Base-by-base conservation (phyloP, 1,140 invertebrate species). In the Homalodisca vitripennis region DNA sequence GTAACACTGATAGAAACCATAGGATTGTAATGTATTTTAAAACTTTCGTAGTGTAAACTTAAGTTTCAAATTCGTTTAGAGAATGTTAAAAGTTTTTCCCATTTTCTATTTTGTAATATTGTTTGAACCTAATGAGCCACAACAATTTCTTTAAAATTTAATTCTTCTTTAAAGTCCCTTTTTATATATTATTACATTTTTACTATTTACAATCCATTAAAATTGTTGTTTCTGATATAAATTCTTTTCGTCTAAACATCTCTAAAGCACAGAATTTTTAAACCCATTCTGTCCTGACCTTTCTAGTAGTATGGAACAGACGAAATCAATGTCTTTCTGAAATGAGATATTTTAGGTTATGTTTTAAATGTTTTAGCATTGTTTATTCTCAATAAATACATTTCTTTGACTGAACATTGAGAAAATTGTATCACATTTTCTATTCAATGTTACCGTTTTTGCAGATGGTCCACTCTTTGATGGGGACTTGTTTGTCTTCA, bases 401-500 rank as follows among this genome's bases (percentile, higher is more conserved):
- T 10, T 41, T 17, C 6, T 41, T 17, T 41, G 34, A 17, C 17
- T 41, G 34, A 41, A 17, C 6, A 41, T 10, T 17, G 34, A 10
- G 34, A 41, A 41, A 41, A 41, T 41, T 41, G 34, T 41, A 17
- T 41, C 17, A 41, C 6, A 10, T 41, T 6, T 41, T 41, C 34
- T 41, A 41, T 6, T 41, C 34, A 41, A 10, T 41, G 34, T 41
- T 10, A 41, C 34, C n/a, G 17, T 51, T 51, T 3, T 51, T 51
- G 17, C 60, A 63, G 60, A 32, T 20, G 17, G 29, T 63, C 34
- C 31, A 32, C 3, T n/a, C 29, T n/a, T 32, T 63, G 20, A 63
- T 63, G 29, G 31, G 60, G 12, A 29, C 27, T 17, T 63, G 60
- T n/a, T 12, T 63, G 17, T 32, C 29, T 2, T 63, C 29, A 31